These are phyloP conservation scores for Theretra japonica DNA, from an alignment of 2,888 invertebrate species.

Conservation along the genomic window DNA sequence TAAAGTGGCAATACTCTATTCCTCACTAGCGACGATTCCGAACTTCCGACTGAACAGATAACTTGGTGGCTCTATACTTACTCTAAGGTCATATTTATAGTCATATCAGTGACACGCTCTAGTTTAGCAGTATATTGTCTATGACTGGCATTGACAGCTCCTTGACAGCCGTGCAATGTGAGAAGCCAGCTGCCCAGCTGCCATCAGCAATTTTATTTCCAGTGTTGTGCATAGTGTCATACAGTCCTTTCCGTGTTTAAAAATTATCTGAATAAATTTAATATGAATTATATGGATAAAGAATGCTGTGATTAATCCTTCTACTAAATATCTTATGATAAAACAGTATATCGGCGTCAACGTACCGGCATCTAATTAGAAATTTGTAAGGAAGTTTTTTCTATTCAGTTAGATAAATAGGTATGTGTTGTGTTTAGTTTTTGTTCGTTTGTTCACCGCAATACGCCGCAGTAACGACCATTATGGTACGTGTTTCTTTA, in stretches of 20 bases:
- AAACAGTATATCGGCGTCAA: neutral
- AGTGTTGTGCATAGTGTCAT: too few species aligned
- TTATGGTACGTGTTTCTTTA: conserved; percentile 64
- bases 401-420: conserved; percentile 15
- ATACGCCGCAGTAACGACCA: conserved; percentile 48
- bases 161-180: neutral
- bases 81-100: too few species aligned
- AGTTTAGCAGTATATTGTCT: too few species aligned
- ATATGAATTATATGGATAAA: neutral
- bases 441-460: conserved; percentile 48
- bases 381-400: conserved; percentile 55
- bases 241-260: too few species aligned
- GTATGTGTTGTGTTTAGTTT: conserved; percentile 58
- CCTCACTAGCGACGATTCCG: too few species aligned
- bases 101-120: too few species aligned
- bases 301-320: neutral
- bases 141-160: too few species aligned
- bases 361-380: conserved; percentile 36
- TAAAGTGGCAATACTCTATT: too few species aligned
- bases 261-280: neutral
- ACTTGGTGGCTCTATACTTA: too few species aligned
- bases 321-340: neutral
- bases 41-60: too few species aligned
- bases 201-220: neutral
- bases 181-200: neutral